A percentile compares a stretch with the other conserved stretches of the same genome.
These are phyloP conservation scores for Agriopis aurantiaria DNA, from an alignment of 2,888 invertebrate species.

Conservation along the genomic window DNA sequence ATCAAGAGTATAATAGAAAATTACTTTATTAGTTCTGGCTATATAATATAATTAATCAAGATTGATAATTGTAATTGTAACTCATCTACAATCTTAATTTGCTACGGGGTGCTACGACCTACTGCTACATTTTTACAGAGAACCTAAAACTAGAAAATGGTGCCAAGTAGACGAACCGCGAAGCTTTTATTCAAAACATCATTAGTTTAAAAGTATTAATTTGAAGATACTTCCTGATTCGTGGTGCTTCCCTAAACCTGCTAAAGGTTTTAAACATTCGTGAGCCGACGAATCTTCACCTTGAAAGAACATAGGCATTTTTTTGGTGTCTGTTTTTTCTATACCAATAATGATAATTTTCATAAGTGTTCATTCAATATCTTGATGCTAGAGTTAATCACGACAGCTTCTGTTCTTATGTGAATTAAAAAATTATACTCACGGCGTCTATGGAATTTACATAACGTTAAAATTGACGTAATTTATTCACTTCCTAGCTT, in stretches of 20 bases:
- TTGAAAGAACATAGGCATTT: conserved; percentile 77
- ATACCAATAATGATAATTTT: conserved; percentile 77
- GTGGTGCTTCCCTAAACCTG: conserved; percentile 76
- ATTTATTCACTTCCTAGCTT: neutral
- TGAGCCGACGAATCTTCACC: conserved; percentile 77
- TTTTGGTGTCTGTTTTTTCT: conserved; percentile 74
- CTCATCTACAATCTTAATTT: conserved; percentile 31
- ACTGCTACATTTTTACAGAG: conserved; percentile 17
- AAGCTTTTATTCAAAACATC: conserved; percentile 48
- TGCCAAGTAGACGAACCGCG: neutral
- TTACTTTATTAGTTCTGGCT: neutral
- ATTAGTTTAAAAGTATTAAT: conserved; percentile 62
- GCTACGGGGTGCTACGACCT: conserved; percentile 29
- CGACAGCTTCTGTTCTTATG: conserved; percentile 71
- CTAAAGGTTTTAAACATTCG: conserved; percentile 73
- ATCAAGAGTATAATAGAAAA: neutral
- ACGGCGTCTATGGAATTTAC: conserved; percentile 66
- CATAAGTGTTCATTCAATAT: conserved; percentile 79
- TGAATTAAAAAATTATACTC: conserved; percentile 62
- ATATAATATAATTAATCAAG: no score
- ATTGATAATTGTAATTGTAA: no score
- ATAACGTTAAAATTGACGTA: conserved; percentile 56
- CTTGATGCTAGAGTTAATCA: conserved; percentile 75
- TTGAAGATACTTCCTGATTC: conserved; percentile 75
- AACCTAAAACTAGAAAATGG: conserved; percentile 24